Evolutionary conservation across 2,888 invertebrate genomes (phyloP).

Genomic region (Caenorhabditis panamensis): DNA sequence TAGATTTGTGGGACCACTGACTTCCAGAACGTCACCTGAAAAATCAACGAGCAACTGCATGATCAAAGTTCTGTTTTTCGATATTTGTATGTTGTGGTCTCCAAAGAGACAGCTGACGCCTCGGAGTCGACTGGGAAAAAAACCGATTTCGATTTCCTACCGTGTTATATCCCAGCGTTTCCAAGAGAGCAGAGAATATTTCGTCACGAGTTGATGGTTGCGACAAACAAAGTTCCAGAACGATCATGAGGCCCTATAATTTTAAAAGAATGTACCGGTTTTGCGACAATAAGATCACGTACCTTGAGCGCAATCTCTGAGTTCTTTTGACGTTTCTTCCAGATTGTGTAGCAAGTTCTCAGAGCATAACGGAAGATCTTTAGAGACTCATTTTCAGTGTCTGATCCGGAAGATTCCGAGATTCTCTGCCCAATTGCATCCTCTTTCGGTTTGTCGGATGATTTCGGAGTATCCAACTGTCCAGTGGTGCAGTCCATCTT

Average conservation of each 20-base stretch:
- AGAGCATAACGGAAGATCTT: constrained; percentile 28
- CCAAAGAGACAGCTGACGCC: constrained; percentile 28
- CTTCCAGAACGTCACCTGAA: constrained; percentile 74
- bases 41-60: constrained; percentile 1
- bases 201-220: constrained; percentile 64
- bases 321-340: constrained; percentile 68
- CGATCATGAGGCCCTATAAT: constrained; percentile 71
- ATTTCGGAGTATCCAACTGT: constrained; percentile 24
- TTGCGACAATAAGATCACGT: not conserved
- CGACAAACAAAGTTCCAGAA: constrained; percentile 74
- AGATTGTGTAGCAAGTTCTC: constrained; percentile 58
- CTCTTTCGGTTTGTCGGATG: constrained; percentile 16
- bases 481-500: constrained; percentile 48
- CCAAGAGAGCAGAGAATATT: constrained; percentile 70
- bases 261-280: no score
- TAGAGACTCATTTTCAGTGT: not conserved
- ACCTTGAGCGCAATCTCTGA: constrained; percentile 74
- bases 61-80: constrained; percentile 42
- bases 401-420: constrained; percentile 8
- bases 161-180: constrained; percentile 73
- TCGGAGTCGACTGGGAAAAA: not conserved
- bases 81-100: constrained; percentile 32
- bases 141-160: constrained; percentile 51
- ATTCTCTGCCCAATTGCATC: not conserved
- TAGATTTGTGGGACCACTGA: constrained; percentile 73